Evolutionary conservation across 2,797 vertebrate genomes (phyloP), one percentile per base, ranked within the genome.

Genomic region (Salmo trutta): DNA sequence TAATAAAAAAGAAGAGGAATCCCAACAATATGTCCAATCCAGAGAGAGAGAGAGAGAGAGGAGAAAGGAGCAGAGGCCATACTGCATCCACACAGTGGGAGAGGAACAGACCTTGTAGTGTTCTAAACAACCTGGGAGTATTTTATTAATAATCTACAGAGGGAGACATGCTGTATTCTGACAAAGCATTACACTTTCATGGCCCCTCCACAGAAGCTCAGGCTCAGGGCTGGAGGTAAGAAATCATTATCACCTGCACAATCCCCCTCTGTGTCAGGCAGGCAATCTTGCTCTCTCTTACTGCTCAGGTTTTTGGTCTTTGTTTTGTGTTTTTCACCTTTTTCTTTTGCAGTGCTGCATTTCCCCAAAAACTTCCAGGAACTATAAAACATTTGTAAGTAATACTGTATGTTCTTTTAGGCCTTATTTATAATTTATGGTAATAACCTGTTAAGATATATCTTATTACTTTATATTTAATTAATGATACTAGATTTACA

Each of bases 151-250:
- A 84, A 69, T 24, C 73, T 72, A 3, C 36, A 5, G 73, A 66
- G 72, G 81, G 68, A 54, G 19, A 77, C 77, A 33, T 68, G 4
- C 64, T 3, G 24, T 21, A 5, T 62, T 41, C 74, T 62, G 69
- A 75, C 24, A 3, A 51, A 31, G 71, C 77, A 81, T 87, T 72
- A 81, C 81, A 83, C 75, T 85, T 86, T 85, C 75, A 83, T 81
- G 62, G 31, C 33, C 31, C 41, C 67, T 47, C 10, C 5, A 2
- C 69, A 53, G 75, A 74, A 70, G 68, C n/a, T 47, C 17, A 36
- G 68, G 2, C 68, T 70, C 17, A 19, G 21, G 51, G 16, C 66
- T 21, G 64, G 3, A 66, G 79, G 76, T 65, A 77, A 78, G 77
- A 79, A 78, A 83, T 76, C 80, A 78, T 76, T 47, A 72, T 17